A percentile compares a stretch with the other conserved stretches of the same genome.
phyloP scores from a whole-genome alignment of 2,797 vertebrate genomes.

The Sebastes cheni region DNA sequence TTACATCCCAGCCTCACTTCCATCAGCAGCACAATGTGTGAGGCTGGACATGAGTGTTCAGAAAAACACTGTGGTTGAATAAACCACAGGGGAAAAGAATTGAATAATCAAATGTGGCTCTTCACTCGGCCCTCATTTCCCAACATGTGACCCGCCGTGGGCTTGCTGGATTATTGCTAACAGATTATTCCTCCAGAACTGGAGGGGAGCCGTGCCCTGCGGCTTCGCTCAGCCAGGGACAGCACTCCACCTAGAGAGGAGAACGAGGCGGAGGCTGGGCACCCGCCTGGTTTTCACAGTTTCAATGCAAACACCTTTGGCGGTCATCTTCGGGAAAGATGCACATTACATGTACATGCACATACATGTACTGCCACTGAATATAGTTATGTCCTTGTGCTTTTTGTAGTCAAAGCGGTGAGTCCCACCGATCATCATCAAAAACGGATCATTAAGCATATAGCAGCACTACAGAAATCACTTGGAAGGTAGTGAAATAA shows the following conservation, averaged over 20 bases:
- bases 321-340: not conserved
- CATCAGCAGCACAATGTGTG: slow-evolving; percentile 39
- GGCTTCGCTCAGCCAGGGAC: slow-evolving; percentile 6
- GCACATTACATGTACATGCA: not conserved
- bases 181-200: slow-evolving; percentile 51
- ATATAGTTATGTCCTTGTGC: not conserved
- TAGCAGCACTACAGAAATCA: not conserved
- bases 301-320: not conserved
- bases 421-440: not conserved
- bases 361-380: not conserved
- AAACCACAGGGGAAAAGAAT: slow-evolving; percentile 46
- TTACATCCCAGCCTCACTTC: slow-evolving; percentile 7
- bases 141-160: slow-evolving; percentile 47
- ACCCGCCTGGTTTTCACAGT: not conserved
- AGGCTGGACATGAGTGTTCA: slow-evolving; percentile 31
- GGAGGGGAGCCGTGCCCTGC: slow-evolving; percentile 3
- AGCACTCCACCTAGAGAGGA: not conserved
- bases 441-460: not conserved
- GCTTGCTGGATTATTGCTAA: slow-evolving; percentile 51
- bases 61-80: slow-evolving; percentile 64
- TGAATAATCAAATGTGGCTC: slow-evolving; percentile 47
- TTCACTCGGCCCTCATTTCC: slow-evolving; percentile 28
- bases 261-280: slow-evolving; percentile 13
- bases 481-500: not conserved
- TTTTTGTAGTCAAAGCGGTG: slow-evolving; percentile 8